Evolutionary conservation across 2,113 vertebrate species (phyloP), one percentile per base, ranked within the genome.

Genomic region (Cricetomys ansorgei): DNA sequence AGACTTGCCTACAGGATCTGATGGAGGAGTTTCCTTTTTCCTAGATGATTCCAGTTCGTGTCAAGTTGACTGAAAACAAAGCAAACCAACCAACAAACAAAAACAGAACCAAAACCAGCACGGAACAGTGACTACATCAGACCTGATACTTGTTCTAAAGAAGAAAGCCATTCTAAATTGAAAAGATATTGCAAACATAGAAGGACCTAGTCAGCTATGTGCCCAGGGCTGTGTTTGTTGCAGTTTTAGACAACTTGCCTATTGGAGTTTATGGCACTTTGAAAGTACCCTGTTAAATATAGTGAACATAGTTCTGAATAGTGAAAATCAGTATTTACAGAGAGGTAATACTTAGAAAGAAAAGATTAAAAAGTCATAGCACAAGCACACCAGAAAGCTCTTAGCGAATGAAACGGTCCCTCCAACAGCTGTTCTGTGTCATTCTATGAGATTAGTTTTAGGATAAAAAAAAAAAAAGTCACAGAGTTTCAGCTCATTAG

Each of bases 401-500:
- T 89, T 79, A 95, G 55, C 48, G 86, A 95, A 45, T 55, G 4
- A 89, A 81, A 89, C 23, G 45, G 4, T 64, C 12, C 62, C 45
- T 79, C 62, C 10, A 86, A 86, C 40, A 88, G 64, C 23, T 55
- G 8, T 90, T 81, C 50, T 55, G 25, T 10, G 37, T 9, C 59
- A 55, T 92, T 96, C 53, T 40, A 55, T 7, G 19, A 62, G 69
- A 92, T 81, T 81, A 67, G 48, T 85, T 94, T 97, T 64, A 27
- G 50, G 15, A 17, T 37, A 43, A 89, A 62, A 69, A 53, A 92
- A 70, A 81, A 77, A 64, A 72, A 43, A 84, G 53, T 50, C 84
- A 79, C 57, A 75, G 77, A 67, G 62, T 92, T 45, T 94, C 43
- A 91, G 55, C 55, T 95, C 76, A 79, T 96, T 95, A 77, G 57